Conservation (phyloP, 2,888 invertebrate genomes). For the Cephalotes varians region DNA sequence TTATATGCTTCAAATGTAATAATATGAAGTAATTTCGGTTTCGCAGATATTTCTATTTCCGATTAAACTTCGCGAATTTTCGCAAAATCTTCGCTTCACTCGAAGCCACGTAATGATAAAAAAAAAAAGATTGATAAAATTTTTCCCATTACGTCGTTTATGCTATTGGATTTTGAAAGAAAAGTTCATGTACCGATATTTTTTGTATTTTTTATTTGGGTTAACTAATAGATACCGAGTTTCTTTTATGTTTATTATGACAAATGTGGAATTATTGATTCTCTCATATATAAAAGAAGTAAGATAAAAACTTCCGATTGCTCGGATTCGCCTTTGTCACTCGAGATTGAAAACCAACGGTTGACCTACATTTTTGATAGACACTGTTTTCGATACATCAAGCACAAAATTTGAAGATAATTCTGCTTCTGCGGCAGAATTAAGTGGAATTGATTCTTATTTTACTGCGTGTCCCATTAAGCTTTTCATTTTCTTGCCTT, state of each 20-base stretch:
- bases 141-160: neutral
- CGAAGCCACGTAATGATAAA: neutral
- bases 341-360: constrained; percentile 36
- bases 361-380: constrained; percentile 46
- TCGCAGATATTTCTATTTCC: neutral
- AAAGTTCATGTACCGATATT: neutral
- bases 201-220: neutral
- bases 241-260: neutral
- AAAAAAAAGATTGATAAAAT: neutral
- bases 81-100: neutral
- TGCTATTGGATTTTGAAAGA: neutral
- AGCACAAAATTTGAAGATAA: constrained; percentile 27
- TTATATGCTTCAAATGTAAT: neutral
- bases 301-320: neutral
- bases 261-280: neutral
- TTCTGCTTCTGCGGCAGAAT: neutral
- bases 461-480: neutral
- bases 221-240: neutral
- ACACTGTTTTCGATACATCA: constrained; percentile 42
- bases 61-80: neutral
- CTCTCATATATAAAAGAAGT: neutral
- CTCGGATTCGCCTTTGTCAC: constrained; percentile 30
- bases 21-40: neutral
- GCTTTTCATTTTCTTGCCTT: constrained; percentile 12
- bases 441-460: constrained; percentile 47